phyloP scores from a whole-genome alignment of 2,113 vertebrate species.

The Peucedramus taeniatus region DNA sequence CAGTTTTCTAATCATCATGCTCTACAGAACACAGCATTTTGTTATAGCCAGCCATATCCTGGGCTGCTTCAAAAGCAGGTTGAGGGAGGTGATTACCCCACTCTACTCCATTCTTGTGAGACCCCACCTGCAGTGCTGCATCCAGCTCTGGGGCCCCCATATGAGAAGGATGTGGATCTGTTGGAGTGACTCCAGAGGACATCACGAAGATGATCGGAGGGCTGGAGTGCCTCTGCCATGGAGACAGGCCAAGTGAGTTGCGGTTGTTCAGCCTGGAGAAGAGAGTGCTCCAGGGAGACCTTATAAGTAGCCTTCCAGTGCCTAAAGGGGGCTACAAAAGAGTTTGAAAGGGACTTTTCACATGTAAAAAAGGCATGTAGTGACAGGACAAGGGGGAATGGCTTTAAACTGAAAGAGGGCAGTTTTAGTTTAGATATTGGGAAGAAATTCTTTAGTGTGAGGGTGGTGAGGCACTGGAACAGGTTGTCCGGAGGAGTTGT shows the following conservation, averaged over 20 bases:
- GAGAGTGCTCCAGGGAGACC: not conserved
- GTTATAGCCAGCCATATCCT: not conserved
- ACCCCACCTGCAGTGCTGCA: not conserved
- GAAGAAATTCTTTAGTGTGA: not conserved
- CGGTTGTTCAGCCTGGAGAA: not conserved
- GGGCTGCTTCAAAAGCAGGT: not conserved
- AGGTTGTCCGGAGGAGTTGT: not conserved
- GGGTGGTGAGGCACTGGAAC: not conserved
- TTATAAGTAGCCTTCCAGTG: not conserved
- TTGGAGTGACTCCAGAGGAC: not conserved
- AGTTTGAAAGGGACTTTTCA: not conserved
- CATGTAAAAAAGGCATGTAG: no score
- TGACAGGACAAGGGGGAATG: not conserved
- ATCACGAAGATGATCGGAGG: not conserved
- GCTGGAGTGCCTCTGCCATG: not conserved
- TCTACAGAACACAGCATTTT: not conserved
- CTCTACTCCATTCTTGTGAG: not conserved
- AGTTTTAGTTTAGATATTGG: not conserved
- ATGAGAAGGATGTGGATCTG: not conserved
- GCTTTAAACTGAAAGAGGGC: not conserved
- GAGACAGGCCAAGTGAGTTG: not conserved
- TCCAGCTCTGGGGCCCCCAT: not conserved
- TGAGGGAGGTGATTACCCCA: not conserved
- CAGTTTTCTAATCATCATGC: not conserved
- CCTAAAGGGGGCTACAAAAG: not conserved